phyloP scores from a whole-genome alignment of 2,888 invertebrate genomes.

The Tethea ocularis region DNA sequence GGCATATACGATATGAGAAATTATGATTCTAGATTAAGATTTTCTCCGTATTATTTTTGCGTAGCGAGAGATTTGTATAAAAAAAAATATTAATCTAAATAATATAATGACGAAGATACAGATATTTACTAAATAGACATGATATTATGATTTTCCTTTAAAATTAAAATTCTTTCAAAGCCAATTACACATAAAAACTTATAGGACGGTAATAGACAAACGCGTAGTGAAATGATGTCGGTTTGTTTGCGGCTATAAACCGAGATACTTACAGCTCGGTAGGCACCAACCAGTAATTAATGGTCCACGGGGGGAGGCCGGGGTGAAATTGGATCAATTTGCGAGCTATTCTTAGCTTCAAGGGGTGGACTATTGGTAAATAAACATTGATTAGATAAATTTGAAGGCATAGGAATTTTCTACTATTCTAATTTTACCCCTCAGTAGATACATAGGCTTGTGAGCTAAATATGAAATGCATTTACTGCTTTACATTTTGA shows the following conservation, averaged over 20 bases:
- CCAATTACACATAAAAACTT: conserved; percentile 66
- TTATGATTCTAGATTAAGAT: too few species aligned
- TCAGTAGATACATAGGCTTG: conserved; percentile 9
- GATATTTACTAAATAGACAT: too few species aligned
- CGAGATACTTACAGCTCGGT: conserved; percentile 56
- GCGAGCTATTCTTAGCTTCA: conserved; percentile 66
- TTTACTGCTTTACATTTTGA: conserved; percentile 57
- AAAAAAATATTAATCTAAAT: too few species aligned
- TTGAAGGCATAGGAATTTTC: conserved; percentile 21
- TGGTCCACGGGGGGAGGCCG: conserved; percentile 64
- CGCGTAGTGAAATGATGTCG: conserved; percentile 68
- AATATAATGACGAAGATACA: too few species aligned
- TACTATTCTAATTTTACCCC: conserved; percentile 18
- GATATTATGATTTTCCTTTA: not conserved
- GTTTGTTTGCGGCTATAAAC: conserved; percentile 80
- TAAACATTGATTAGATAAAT: conserved; percentile 57
- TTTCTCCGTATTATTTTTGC: too few species aligned
- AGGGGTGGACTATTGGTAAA: conserved; percentile 48
- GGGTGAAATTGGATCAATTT: conserved; percentile 80
- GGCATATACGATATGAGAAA: too few species aligned
- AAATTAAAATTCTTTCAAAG: conserved; percentile 40
- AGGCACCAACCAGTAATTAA: conserved; percentile 76
- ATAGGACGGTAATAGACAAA: conserved; percentile 69
- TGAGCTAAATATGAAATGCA: conserved; percentile 28
- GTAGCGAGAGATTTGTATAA: too few species aligned